Percentiles rank a stretch among this genome's conserved stretches.
Conservation (phyloP, 2,888 invertebrate species). For the Orthonevra nobilis region DNA sequence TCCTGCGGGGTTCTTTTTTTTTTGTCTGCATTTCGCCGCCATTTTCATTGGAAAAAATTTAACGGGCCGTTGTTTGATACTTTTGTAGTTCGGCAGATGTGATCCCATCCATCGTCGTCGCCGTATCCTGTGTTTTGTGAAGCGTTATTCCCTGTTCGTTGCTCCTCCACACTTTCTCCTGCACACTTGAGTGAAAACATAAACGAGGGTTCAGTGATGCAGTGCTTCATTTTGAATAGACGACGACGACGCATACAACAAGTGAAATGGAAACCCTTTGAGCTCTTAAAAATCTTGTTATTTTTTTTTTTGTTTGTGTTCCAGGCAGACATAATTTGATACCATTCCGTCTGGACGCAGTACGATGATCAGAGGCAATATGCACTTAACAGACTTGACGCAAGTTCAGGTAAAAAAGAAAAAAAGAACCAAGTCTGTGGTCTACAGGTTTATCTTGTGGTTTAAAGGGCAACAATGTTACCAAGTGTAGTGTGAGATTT, state of each 20-base stretch:
- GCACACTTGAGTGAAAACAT: neutral
- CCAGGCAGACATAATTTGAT: slow-evolving; percentile 38
- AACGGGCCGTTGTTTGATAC: neutral
- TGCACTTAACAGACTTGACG: slow-evolving; percentile 1
- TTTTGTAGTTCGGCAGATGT: slow-evolving; percentile 39
- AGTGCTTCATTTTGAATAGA: neutral
- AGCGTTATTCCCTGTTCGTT: slow-evolving; percentile 24
- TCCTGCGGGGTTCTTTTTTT: slow-evolving; percentile 20
- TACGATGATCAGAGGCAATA: no score
- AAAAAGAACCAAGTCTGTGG: neutral
- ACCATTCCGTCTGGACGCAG: slow-evolving; percentile 25
- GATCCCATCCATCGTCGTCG: slow-evolving; percentile 17
- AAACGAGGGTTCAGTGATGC: neutral
- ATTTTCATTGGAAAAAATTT: slow-evolving; percentile 9
- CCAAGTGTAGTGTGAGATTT: no score
- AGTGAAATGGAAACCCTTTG: slow-evolving; percentile 26
- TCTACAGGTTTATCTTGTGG: neutral
- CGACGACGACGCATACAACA: slow-evolving; percentile 24
- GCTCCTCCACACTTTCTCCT: neutral
- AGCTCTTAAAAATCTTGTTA: neutral
- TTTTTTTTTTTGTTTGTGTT: neutral
- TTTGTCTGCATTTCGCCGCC: neutral
- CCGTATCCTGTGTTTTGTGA: slow-evolving; percentile 13
- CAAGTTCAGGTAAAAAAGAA: neutral
- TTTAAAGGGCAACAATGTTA: no score